Conservation (phyloP, 30 jellyfish, hydroid and myxozoan genomes). For the Nemopilema nomurai region DNA sequence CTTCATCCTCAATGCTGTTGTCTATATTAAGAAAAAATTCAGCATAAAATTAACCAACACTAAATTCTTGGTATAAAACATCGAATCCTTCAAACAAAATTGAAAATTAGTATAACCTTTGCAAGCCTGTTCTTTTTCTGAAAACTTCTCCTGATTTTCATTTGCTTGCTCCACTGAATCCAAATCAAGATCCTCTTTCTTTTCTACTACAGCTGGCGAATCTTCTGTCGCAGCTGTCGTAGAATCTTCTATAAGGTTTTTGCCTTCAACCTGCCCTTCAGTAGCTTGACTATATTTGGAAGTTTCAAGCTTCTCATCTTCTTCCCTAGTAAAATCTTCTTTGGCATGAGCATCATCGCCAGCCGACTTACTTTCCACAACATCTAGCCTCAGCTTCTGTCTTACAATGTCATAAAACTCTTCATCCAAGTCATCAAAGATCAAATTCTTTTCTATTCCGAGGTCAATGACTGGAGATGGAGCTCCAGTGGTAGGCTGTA, state of each 20-base stretch:
- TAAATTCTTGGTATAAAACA: too few species aligned
- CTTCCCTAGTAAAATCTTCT: not conserved
- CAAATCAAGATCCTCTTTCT: not conserved
- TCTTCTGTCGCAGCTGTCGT: too few species aligned
- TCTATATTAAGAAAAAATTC: not conserved
- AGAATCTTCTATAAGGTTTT: not conserved
- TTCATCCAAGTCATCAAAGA: slow-evolving; percentile 59
- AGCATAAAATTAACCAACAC: too few species aligned
- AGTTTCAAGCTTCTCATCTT: not conserved
- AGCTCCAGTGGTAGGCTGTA: not conserved
- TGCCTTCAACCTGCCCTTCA: not conserved
- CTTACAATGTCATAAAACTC: slow-evolving; percentile 59
- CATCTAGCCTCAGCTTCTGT: slow-evolving; percentile 30
- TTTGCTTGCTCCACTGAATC: not conserved
- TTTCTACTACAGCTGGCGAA: not conserved
- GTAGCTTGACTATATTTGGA: not conserved
- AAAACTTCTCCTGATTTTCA: not conserved
- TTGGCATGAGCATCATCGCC: not conserved
- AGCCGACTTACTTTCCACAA: not conserved
- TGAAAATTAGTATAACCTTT: too few species aligned
- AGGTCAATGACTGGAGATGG: not conserved
- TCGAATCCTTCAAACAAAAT: too few species aligned
- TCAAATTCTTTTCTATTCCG: slow-evolving; percentile 29
- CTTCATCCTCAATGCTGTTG: not conserved
- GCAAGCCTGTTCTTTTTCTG: not conserved